Percentiles rank a stretch among this genome's conserved stretches.
Conservation (phyloP, 2,888 invertebrate genomes). For the Machimus rusticus region DNA sequence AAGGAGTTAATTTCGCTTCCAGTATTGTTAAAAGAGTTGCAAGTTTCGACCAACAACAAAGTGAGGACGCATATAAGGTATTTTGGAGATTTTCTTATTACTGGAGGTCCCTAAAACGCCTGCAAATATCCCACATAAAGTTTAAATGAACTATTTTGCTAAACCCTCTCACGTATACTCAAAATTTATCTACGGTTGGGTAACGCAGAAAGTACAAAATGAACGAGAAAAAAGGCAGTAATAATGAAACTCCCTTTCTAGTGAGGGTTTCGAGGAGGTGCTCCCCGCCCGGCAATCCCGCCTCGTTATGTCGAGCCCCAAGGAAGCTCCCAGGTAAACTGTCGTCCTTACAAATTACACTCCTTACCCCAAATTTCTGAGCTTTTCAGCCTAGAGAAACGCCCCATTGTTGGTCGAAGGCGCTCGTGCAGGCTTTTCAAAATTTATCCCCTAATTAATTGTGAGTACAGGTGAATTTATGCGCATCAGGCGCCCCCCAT, state of each 20-base stretch:
- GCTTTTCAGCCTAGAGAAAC: neutral
- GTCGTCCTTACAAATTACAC: neutral
- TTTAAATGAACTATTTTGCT: neutral
- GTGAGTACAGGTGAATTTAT: slow-evolving; percentile 28
- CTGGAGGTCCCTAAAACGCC: neutral
- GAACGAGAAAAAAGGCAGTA: neutral
- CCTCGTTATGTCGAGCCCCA: neutral
- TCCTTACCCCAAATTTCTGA: neutral
- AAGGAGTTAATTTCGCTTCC: no score
- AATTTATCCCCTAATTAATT: slow-evolving; percentile 35
- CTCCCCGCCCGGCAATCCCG: neutral
- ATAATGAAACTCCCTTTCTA: neutral
- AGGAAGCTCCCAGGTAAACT: neutral
- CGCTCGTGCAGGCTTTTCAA: neutral
- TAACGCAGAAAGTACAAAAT: neutral
- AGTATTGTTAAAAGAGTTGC: neutral
- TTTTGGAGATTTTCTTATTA: neutral
- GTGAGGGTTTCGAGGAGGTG: neutral
- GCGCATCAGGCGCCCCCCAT: slow-evolving; percentile 7
- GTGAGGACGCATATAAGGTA: neutral
- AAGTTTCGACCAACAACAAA: neutral
- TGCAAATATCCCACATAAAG: neutral
- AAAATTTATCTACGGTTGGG: neutral
- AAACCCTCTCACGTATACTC: neutral
- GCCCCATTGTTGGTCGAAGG: neutral